Percentiles rank a stretch among this genome's conserved stretches.
These are phyloP conservation scores for Cacatua alba DNA, from an alignment of 2,113 vertebrate species.

Conservation along the genomic window DNA sequence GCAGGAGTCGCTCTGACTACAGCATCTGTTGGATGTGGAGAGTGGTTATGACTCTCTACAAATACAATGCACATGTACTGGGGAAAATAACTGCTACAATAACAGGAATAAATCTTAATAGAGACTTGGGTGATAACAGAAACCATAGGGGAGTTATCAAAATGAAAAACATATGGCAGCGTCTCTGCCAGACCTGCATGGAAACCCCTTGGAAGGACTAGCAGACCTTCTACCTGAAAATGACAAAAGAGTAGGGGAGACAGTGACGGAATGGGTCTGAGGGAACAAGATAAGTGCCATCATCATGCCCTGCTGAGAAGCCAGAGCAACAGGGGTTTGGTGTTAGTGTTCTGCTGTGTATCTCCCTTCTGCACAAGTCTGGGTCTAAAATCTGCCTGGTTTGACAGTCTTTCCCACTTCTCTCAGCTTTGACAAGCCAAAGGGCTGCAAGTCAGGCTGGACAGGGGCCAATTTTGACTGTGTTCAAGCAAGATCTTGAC, in stretches of 20 bases:
- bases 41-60: constrained; percentile 61
- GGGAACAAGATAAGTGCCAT: neutral
- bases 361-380: neutral
- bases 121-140: constrained; percentile 70
- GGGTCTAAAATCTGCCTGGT: neutral
- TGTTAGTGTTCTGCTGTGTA: neutral
- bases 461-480: neutral
- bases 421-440: neutral
- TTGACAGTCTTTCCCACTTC: neutral
- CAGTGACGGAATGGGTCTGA: neutral
- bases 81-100: constrained; percentile 67
- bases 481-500: neutral
- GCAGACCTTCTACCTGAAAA: constrained; percentile 32
- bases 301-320: neutral
- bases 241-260: neutral
- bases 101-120: constrained; percentile 74
- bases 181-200: constrained; percentile 29
- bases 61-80: constrained; percentile 66
- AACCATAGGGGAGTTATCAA: constrained; percentile 63
- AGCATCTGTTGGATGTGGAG: constrained; percentile 63
- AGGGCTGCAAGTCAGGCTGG: neutral
- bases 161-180: constrained; percentile 56
- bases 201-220: constrained; percentile 33
- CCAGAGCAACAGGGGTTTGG: neutral
- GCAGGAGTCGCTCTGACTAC: constrained; percentile 69